Conservation (phyloP, 2,113 vertebrate genomes). For the Leptosomus discolor region DNA sequence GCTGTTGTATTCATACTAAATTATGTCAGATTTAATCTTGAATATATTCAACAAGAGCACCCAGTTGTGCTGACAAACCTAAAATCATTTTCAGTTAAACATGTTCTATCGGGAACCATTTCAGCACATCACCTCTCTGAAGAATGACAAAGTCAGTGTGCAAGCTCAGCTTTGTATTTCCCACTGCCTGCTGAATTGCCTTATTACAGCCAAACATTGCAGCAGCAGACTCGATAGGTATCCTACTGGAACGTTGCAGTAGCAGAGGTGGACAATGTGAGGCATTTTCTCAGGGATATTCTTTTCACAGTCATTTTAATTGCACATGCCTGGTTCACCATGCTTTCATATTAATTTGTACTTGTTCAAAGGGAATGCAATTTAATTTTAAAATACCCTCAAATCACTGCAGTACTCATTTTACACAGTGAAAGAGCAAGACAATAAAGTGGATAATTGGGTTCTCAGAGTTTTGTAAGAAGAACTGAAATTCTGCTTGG, state of each 20-base stretch:
- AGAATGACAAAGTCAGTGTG: not conserved
- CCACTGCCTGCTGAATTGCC: not conserved
- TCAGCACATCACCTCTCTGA: not conserved
- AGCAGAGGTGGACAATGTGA: not conserved
- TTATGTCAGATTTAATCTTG: conserved; percentile 5
- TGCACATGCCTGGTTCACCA: not conserved
- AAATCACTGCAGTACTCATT: not conserved
- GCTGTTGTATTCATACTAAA: conserved; percentile 17
- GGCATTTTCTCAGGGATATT: conserved; percentile 40
- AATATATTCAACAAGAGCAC: not conserved
- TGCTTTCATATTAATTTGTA: not conserved
- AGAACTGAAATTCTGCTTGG: not conserved
- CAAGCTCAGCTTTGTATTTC: not conserved
- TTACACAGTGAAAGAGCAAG: not conserved
- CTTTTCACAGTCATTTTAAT: not conserved
- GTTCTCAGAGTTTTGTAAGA: not conserved
- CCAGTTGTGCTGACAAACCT: conserved; percentile 16
- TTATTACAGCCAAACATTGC: not conserved
- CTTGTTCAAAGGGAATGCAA: not conserved
- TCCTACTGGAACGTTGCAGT: not conserved
- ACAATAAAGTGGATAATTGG: not conserved
- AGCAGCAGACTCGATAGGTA: not conserved
- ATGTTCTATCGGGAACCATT: not conserved
- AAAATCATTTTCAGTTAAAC: not conserved
- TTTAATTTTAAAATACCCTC: not conserved